These are phyloP conservation scores for Vanessa cardui DNA, from an alignment of 2,888 invertebrate species.

Conservation along the genomic window DNA sequence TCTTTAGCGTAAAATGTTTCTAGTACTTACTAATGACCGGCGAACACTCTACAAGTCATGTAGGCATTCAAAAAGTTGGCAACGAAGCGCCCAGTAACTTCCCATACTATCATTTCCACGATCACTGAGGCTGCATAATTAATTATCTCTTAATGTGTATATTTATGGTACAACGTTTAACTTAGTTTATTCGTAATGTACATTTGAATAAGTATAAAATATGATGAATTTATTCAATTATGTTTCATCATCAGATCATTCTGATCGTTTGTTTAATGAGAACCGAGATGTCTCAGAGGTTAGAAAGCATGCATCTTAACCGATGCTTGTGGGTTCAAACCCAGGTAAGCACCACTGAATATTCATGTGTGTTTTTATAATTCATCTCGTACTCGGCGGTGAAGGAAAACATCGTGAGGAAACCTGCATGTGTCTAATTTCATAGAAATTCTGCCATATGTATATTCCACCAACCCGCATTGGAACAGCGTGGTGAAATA, in stretches of 20 bases:
- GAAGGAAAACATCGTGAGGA: too few relatives aligned
- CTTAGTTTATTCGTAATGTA: conserved; percentile 3
- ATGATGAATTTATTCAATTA: neutral
- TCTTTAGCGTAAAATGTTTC: conserved; percentile 1
- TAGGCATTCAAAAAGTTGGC: conserved; percentile 33
- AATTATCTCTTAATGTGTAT: conserved; percentile 32
- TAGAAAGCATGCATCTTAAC: too few relatives aligned
- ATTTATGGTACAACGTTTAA: neutral
- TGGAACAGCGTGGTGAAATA: too few relatives aligned
- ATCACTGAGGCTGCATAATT: conserved; percentile 25
- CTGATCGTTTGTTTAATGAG: too few relatives aligned
- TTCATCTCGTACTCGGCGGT: too few relatives aligned
- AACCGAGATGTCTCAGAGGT: too few relatives aligned
- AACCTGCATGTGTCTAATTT: too few relatives aligned
- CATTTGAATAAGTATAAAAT: neutral
- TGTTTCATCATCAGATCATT: neutral
- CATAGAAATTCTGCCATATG: too few relatives aligned
- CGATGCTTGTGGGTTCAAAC: too few relatives aligned
- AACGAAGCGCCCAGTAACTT: conserved; percentile 16
- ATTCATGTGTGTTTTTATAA: too few relatives aligned
- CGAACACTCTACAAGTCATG: conserved; percentile 16
- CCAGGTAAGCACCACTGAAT: too few relatives aligned
- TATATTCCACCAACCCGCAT: too few relatives aligned
- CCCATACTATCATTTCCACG: conserved; percentile 20
- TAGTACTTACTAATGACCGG: conserved; percentile 27